Percentiles rank a stretch among this genome's conserved stretches.
These are phyloP conservation scores for Anagrus nilaparvatae DNA, from an alignment of 1,140 invertebrate species.

Conservation along the genomic window DNA sequence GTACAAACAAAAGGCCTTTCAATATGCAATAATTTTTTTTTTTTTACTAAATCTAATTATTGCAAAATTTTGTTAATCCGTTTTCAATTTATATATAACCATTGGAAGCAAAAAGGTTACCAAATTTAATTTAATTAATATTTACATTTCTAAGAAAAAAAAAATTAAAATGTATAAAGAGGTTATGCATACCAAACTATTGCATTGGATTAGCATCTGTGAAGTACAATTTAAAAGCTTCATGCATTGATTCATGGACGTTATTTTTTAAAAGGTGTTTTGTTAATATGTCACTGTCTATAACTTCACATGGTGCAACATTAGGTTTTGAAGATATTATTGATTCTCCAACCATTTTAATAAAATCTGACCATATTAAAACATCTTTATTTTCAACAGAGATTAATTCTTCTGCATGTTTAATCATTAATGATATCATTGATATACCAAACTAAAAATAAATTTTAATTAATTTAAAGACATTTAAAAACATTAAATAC, in stretches of 20 bases:
- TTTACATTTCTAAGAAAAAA: too few species aligned
- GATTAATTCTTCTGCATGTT: slow-evolving; percentile 31
- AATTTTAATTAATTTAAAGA: not conserved
- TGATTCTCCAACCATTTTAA: slow-evolving; percentile 26
- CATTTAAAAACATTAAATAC: slow-evolving; percentile 2
- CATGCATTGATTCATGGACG: slow-evolving; percentile 31
- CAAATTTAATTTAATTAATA: too few species aligned
- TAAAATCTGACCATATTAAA: slow-evolving; percentile 32
- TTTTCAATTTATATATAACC: too few species aligned
- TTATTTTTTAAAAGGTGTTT: slow-evolving; percentile 32
- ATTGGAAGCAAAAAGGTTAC: too few species aligned
- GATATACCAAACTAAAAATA: slow-evolving; percentile 38
- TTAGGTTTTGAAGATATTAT: slow-evolving; percentile 24
- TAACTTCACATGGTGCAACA: slow-evolving; percentile 31
- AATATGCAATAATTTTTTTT: too few species aligned
- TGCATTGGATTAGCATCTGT: slow-evolving; percentile 34
- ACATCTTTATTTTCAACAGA: slow-evolving; percentile 18
- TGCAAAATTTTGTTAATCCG: too few species aligned
- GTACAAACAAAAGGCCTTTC: too few species aligned
- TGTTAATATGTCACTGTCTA: slow-evolving; percentile 30
- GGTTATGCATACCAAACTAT: too few species aligned
- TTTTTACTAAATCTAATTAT: too few species aligned
- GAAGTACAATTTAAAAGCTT: slow-evolving; percentile 30
- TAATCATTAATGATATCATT: slow-evolving; percentile 33
- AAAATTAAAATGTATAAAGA: not conserved